Base-by-base conservation (phyloP, 2,113 vertebrate genomes). In the Cyanocitta stelleri region DNA sequence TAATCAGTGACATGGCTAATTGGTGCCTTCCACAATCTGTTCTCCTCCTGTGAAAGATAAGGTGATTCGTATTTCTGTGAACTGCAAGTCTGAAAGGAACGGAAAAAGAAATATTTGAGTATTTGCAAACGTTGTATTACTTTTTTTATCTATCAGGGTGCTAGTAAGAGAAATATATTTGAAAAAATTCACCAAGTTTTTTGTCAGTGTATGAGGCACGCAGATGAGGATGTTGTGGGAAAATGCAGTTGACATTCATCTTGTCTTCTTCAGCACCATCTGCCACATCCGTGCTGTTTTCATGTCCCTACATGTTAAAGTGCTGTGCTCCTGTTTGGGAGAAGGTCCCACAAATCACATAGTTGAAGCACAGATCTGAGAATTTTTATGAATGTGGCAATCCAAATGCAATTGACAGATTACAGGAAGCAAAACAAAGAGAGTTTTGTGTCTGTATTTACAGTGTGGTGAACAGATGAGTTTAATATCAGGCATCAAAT, bases 391-490 rank as follows among this genome's bases (percentile, higher is more conserved):
- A 88, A 86, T n/a, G 20, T 46, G 48, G 48, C 44, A 62, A 88
- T 80, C 35, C 62, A 74, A 69, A 48, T 63, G 46, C 74, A 69
- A 63, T 22, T 90, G 55, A 78, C 44, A 79, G 35, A 41, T 86
- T 83, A 80, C 30, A 63, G 79, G 72, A 94, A 83, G 59, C 55
- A 55, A 93, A 94, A 91, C 80, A 89, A 81, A 82, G 67, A 79
- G 13, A 49, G n/a, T 2, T 91, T 95, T 87, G 29, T 91, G 77
- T 67, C 48, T 6, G 0, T 89, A 46, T 93, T 87, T 85, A 73
- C 54, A 46, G 33, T 73, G 43, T 39, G 21, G 18, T 21, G 4
- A 87, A 73, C 22, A 52, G 39, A 35, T 85, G 46, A 72, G 39
- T 77, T 93, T 81, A 90, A 41, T 84, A 84, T 52, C 29, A 39